Percentiles rank a stretch among this genome's conserved stretches.
Evolutionary conservation across 1,140 invertebrate species (phyloP).

Genomic region (Copidosoma floridanum): DNA sequence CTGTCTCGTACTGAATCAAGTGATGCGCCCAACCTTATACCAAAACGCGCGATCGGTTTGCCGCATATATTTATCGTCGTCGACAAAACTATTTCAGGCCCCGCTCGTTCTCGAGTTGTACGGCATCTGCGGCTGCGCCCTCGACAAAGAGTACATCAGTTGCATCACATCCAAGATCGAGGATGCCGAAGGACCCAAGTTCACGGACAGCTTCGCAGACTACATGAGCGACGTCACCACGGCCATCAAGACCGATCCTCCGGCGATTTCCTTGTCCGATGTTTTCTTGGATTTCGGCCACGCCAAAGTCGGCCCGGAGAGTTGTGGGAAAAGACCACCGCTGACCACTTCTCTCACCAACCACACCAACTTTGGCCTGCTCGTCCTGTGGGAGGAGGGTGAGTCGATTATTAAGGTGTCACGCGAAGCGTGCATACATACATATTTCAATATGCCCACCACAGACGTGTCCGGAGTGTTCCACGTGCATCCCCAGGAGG

Average conservation of each 20-base stretch:
- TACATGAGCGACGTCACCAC: slow-evolving; percentile 36
- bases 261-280: slow-evolving; percentile 34
- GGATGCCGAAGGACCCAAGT: slow-evolving; percentile 26
- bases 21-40: slow-evolving; percentile 29
- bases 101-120: slow-evolving; percentile 44
- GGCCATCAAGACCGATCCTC: slow-evolving; percentile 18
- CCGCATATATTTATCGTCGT: too few species aligned
- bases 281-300: slow-evolving; percentile 40
- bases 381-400: slow-evolving; percentile 39
- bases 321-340: slow-evolving; percentile 14
- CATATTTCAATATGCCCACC: neutral
- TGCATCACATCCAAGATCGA: slow-evolving; percentile 19
- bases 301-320: slow-evolving; percentile 11
- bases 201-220: neutral
- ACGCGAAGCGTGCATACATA: too few species aligned
- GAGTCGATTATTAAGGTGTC: neutral
- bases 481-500: slow-evolving; percentile 27
- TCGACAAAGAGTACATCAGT: neutral
- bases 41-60: too few species aligned
- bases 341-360: slow-evolving; percentile 39
- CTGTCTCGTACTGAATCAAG: slow-evolving; percentile 40
- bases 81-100: slow-evolving; percentile 20
- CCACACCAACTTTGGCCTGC: slow-evolving; percentile 29
- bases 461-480: slow-evolving; percentile 35
- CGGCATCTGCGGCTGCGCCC: slow-evolving; percentile 26